phyloP scores from a whole-genome alignment of 30 jellyfish, hydroid and myxozoan genomes.

The Hydractinia echinata region DNA sequence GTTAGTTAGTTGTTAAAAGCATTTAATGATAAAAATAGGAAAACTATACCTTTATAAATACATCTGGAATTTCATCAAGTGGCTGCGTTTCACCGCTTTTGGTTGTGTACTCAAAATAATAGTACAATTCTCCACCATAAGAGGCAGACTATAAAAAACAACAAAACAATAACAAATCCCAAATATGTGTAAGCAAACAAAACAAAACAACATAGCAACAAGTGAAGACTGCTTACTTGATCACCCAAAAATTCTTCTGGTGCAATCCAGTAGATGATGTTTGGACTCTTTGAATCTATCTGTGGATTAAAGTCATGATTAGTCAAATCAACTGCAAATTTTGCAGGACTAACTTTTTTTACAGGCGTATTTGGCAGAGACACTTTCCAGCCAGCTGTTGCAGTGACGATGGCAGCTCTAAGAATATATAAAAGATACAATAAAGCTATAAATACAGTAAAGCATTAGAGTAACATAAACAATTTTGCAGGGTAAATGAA shows the following conservation, averaged over 20 bases:
- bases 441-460: not conserved
- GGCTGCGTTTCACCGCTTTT: conserved; percentile 24
- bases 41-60: conserved; percentile 11
- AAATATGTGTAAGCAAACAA: too few relatives aligned
- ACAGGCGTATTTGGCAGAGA: conserved; percentile 22
- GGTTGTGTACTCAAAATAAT: conserved; percentile 21
- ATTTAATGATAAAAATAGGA: not conserved
- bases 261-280: conserved; percentile 50
- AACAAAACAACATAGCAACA: not conserved
- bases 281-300: not conserved
- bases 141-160: conserved; percentile 36
- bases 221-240: conserved; percentile 37
- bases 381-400: conserved; percentile 35
- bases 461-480: not conserved
- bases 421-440: not conserved
- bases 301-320: not conserved
- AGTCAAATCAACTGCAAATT: conserved; percentile 20
- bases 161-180: not conserved
- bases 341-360: not conserved
- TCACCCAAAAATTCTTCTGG: conserved; percentile 54
- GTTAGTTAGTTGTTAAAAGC: not conserved
- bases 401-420: conserved; percentile 39
- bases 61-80: conserved; percentile 40
- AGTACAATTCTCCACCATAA: conserved; percentile 40
- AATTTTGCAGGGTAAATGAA: not conserved